These are phyloP conservation scores for Fragum sueziense DNA, from an alignment of 2,888 invertebrate species.

Conservation along the genomic window DNA sequence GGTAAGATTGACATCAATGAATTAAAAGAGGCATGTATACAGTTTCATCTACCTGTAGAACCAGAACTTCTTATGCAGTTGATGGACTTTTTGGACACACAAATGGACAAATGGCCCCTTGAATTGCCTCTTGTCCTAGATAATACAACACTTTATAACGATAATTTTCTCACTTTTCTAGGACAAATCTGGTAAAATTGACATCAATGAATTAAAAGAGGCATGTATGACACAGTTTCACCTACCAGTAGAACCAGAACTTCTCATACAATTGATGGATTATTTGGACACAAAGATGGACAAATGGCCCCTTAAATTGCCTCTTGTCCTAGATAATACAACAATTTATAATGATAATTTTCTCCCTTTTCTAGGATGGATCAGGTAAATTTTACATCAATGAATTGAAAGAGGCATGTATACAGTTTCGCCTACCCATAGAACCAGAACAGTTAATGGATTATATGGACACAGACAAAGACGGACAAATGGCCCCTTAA, in stretches of 20 bases:
- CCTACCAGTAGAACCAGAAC: constrained; percentile 78
- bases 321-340: no score
- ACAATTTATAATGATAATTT: no score
- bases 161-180: no score
- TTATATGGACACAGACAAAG: constrained; percentile 77
- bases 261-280: constrained; percentile 78
- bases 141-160: no score
- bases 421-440: constrained; percentile 79
- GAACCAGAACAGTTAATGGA: constrained; percentile 79
- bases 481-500: constrained; percentile 78
- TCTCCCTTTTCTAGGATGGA: constrained; percentile 71
- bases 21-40: constrained; percentile 76
- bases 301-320: constrained; percentile 70
- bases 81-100: constrained; percentile 79
- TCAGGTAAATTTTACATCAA: constrained; percentile 77
- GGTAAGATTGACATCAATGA: constrained; percentile 78
- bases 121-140: not conserved
- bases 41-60: constrained; percentile 79
- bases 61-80: constrained; percentile 78
- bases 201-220: constrained; percentile 74
- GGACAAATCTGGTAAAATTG: constrained; percentile 77
- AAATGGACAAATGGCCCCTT: no score
- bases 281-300: constrained; percentile 80
- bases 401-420: constrained; percentile 77
- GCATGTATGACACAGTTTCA: constrained; percentile 79